phyloP scores from a whole-genome alignment of 2,797 vertebrate genomes.

The Acanthiza pusilla region DNA sequence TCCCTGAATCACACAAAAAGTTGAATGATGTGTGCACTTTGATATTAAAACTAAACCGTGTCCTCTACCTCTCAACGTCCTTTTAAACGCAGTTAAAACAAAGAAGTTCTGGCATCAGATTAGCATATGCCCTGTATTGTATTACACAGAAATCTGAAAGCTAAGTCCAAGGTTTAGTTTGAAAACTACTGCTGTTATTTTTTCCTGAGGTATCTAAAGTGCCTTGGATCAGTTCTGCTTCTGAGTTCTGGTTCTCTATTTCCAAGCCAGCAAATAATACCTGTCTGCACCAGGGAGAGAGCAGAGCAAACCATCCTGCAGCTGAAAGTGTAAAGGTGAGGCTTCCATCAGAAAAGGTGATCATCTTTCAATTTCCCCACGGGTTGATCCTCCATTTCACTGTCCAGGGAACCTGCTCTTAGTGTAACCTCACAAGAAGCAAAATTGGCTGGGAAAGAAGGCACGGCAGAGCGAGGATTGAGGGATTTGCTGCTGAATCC shows the following conservation, averaged over 20 bases:
- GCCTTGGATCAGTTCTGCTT: neutral
- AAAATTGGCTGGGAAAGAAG: neutral
- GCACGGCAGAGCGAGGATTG: neutral
- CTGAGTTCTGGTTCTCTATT: neutral
- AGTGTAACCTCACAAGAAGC: neutral
- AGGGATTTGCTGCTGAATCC: neutral
- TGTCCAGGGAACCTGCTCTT: neutral
- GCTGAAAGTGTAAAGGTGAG: neutral
- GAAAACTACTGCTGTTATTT: neutral
- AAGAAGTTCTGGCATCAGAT: neutral
- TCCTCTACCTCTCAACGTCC: neutral
- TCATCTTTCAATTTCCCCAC: neutral
- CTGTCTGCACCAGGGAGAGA: neutral
- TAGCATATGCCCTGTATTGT: neutral
- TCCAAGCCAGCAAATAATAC: neutral
- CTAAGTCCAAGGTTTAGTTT: neutral
- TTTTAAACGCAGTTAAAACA: neutral
- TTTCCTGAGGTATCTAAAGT: neutral
- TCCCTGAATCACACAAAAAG: neutral
- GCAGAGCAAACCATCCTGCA: neutral
- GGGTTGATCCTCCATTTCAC: neutral
- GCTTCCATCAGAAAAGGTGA: neutral
- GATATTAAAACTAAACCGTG: neutral
- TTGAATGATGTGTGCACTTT: neutral
- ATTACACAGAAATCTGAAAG: neutral